These are phyloP conservation scores for Eupithecia dodoneata DNA, from an alignment of 2,888 invertebrate genomes.

Conservation along the genomic window DNA sequence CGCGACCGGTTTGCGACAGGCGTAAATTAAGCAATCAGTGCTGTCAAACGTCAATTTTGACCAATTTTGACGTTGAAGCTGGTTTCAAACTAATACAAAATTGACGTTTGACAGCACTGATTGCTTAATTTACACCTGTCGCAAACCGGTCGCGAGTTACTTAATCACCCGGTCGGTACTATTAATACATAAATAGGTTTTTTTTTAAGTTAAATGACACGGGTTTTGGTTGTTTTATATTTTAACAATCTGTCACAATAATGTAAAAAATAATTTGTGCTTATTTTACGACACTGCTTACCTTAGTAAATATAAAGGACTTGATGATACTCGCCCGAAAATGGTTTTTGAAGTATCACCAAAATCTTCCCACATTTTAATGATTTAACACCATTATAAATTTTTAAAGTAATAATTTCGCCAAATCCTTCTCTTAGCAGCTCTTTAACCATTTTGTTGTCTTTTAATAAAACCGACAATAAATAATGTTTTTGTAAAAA, in stretches of 20 bases:
- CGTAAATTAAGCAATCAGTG: too few relatives aligned
- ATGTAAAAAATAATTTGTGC: neutral
- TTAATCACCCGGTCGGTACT: too few relatives aligned
- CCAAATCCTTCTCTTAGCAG: neutral
- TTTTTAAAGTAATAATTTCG: neutral
- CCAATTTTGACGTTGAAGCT: too few relatives aligned
- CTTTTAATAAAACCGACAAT: conserved; percentile 38
- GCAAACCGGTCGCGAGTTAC: too few relatives aligned
- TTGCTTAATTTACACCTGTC: too few relatives aligned
- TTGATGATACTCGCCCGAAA: neutral
- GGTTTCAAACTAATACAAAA: too few relatives aligned
- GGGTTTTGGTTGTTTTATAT: conserved; percentile 3
- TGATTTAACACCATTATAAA: neutral
- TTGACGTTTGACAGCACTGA: too few relatives aligned
- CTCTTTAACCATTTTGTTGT: neutral
- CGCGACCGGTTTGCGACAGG: too few relatives aligned
- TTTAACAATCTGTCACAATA: neutral
- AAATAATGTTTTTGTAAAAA: conserved; percentile 41
- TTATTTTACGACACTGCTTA: neutral
- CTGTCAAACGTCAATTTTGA: too few relatives aligned
- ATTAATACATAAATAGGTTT: neutral
- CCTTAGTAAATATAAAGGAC: neutral
- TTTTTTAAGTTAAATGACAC: neutral
- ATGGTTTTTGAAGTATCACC: too few relatives aligned
- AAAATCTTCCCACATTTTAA: neutral